Evolutionary conservation across 2,113 vertebrate species (phyloP).

Genomic region (Osmerus eperlanus): DNA sequence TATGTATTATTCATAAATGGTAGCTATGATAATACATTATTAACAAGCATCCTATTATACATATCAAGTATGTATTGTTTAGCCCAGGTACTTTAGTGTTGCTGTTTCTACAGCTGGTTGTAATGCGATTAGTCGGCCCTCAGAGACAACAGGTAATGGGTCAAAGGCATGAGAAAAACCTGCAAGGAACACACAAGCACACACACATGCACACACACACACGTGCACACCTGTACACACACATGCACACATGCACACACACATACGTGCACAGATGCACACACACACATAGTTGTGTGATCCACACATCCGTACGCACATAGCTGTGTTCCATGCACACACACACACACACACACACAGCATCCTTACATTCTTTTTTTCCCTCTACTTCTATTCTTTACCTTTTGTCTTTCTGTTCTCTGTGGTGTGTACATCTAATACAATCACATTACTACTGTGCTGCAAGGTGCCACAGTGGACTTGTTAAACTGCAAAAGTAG

Average conservation of each 20-base stretch:
- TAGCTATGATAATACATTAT: constrained; percentile 48
- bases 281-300: background rate
- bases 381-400: background rate
- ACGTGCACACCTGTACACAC: background rate
- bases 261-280: too few species aligned
- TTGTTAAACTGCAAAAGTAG: too few species aligned
- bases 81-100: constrained; percentile 9
- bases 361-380: background rate
- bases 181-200: background rate
- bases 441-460: too few species aligned
- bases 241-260: too few species aligned
- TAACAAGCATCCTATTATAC: constrained; percentile 34
- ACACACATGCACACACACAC: background rate
- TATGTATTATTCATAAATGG: constrained; percentile 55
- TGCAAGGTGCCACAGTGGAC: too few species aligned
- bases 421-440: too few species aligned
- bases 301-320: background rate
- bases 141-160: background rate
- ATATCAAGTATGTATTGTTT: constrained; percentile 32
- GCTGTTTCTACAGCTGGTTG: background rate
- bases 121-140: background rate
- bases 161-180: background rate
- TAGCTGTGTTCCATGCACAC: background rate
- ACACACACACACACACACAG: background rate
- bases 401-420: too few species aligned